Evolutionary conservation across 2,113 vertebrate species (phyloP).

Genomic region (Macrotis lagotis): DNA sequence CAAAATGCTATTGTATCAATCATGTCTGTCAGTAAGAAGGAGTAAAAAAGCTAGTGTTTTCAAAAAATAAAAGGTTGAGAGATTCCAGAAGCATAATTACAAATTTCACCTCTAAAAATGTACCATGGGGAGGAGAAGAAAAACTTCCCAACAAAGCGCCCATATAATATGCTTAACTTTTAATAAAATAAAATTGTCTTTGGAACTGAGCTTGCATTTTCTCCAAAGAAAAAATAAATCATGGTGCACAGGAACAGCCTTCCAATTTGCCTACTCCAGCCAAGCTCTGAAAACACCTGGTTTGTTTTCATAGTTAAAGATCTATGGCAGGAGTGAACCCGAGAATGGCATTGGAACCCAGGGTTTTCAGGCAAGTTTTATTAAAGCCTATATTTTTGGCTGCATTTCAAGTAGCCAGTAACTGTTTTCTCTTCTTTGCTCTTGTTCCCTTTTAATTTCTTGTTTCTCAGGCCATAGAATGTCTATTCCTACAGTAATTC

Average conservation of each 20-base stretch:
- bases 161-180: slow-evolving; percentile 41
- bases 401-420: slow-evolving; percentile 67
- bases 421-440: slow-evolving; percentile 55
- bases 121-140: not conserved
- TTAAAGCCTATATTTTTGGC: slow-evolving; percentile 65
- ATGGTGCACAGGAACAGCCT: slow-evolving; percentile 37
- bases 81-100: not conserved
- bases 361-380: slow-evolving; percentile 61
- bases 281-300: slow-evolving; percentile 62
- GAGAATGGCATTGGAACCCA: not conserved
- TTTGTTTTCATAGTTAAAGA: slow-evolving; percentile 68
- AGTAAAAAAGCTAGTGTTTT: not conserved
- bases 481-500: slow-evolving; percentile 56
- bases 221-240: slow-evolving; percentile 13
- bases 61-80: slow-evolving; percentile 18
- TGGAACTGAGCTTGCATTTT: slow-evolving; percentile 51
- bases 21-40: not conserved
- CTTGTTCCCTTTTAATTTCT: slow-evolving; percentile 64
- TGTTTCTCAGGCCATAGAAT: slow-evolving; percentile 66
- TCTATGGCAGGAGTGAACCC: slow-evolving; percentile 69
- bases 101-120: not conserved
- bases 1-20: not conserved
- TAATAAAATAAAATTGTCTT: slow-evolving; percentile 29
- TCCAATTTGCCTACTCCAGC: slow-evolving; percentile 46
- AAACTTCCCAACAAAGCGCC: slow-evolving; percentile 26